Evolutionary conservation across 2,797 vertebrate species (phyloP), one percentile per base, ranked within the genome.

Genomic region (Diceros bicornis): DNA sequence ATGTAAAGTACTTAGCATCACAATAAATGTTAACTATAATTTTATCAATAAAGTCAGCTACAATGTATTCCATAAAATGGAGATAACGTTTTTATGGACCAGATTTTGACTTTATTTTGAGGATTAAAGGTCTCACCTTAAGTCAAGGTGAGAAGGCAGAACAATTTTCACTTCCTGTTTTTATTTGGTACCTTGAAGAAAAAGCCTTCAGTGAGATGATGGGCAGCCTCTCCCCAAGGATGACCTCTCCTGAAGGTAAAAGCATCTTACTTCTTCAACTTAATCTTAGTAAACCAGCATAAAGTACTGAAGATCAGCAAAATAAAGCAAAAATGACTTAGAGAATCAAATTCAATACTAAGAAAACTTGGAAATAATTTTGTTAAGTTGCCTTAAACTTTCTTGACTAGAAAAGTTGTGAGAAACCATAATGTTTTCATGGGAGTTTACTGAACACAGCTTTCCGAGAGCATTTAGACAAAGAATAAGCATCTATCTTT

Each of bases 401-500:
- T 89, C 59, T 69, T 88, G 44, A 89, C 57, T 91, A 82, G 61
- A 89, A 85, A 82, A 89, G 57, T 23, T 92, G 29, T 66, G 66
- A 91, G 78, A 95, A 91, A 89, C 57, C 20, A 87, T 17, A 20
- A 71, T 75, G 50, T 59, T 81, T 90, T 88, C 34, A 92, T 17
- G 66, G 41, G 13, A 81, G 37, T 90, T 81, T 86, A 83, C 29
- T 59, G 21, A 93, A 86, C 25, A 81, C 13, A 59, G 27, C 91
- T 82, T 96, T 68, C 44, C 92, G 64, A 52, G 91, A 95, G 44
- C 71, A 71, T 41, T 93, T 25, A 83, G 6, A 94, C 34, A 81
- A 97, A 93, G n/a, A 96, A 85, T 32, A 95, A 91, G 55, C 23
- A 96, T n/a, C 23, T 92, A 17, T 37, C 27, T 95, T 81, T 94